Evolutionary conservation across 2,888 invertebrate species (phyloP).

Genomic region (Ganaspis brasiliensis): DNA sequence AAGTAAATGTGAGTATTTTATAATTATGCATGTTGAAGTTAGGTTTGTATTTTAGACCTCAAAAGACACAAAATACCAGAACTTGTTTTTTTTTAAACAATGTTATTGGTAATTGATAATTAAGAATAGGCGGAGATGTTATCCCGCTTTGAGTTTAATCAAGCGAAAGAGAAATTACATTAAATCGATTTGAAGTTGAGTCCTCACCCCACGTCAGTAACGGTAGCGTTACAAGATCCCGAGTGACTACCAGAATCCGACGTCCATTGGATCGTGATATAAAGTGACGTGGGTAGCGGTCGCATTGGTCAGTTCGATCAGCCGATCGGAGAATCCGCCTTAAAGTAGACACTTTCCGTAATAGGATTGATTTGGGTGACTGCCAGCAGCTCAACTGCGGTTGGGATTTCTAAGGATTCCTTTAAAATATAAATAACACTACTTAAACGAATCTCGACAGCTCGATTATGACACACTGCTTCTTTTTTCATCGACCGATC

Average conservation of each 20-base stretch:
- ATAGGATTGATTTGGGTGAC: slow-evolving; percentile 75
- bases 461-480: slow-evolving; percentile 64
- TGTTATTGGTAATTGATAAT: too few species aligned
- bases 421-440: slow-evolving; percentile 61
- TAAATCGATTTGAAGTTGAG: slow-evolving; percentile 13
- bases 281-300: slow-evolving; percentile 67
- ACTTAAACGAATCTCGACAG: slow-evolving; percentile 70
- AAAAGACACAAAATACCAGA: too few species aligned
- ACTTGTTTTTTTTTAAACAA: too few species aligned
- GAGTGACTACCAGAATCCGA: slow-evolving; percentile 56
- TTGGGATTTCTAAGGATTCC: slow-evolving; percentile 68
- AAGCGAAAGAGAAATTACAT: slow-evolving; percentile 13
- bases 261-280: slow-evolving; percentile 60
- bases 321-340: slow-evolving; percentile 68
- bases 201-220: slow-evolving; percentile 26
- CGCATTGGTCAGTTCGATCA: slow-evolving; percentile 65
- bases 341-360: slow-evolving; percentile 70
- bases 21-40: too few species aligned
- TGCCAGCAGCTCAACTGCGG: slow-evolving; percentile 60
- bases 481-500: slow-evolving; percentile 56
- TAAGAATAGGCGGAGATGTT: too few species aligned
- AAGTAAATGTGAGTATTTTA: too few species aligned
- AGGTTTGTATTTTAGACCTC: too few species aligned
- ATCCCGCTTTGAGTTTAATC: neutral
- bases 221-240: slow-evolving; percentile 51